These are phyloP conservation scores for Carettochelys insculpta DNA, from an alignment of 2,113 vertebrate genomes.

Conservation along the genomic window DNA sequence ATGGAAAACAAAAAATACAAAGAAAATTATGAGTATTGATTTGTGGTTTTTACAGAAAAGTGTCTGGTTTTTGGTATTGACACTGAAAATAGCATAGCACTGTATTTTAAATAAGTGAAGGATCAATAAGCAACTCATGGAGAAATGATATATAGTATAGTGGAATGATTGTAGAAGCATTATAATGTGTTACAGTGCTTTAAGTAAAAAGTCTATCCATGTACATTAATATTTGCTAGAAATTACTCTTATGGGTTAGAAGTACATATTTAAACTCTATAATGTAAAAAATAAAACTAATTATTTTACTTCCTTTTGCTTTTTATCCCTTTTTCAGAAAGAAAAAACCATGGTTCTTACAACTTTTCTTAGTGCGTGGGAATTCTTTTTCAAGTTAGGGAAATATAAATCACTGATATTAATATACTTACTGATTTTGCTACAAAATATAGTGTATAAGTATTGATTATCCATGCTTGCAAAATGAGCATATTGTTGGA, in stretches of 20 bases:
- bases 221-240: slow-evolving; percentile 37
- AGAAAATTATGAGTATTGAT: background rate
- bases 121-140: background rate
- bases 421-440: background rate
- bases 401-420: background rate
- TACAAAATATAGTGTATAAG: background rate
- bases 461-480: background rate
- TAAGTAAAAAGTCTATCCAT: background rate
- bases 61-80: slow-evolving; percentile 18
- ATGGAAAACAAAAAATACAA: background rate
- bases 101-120: background rate
- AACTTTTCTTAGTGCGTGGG: background rate
- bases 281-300: slow-evolving; percentile 29
- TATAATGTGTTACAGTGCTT: background rate
- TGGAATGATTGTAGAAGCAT: background rate
- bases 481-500: background rate
- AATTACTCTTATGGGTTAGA: slow-evolving; percentile 2
- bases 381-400: background rate
- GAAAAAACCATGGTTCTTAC: background rate
- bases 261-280: background rate
- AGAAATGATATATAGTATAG: background rate
- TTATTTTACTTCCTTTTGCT: background rate
- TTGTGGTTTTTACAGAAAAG: background rate
- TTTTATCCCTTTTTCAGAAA: background rate
- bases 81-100: slow-evolving; percentile 8